Evolutionary conservation across 2,888 invertebrate genomes (phyloP), one percentile per base, ranked within the genome.

Genomic region (Pristionchus fissidentatus): DNA sequence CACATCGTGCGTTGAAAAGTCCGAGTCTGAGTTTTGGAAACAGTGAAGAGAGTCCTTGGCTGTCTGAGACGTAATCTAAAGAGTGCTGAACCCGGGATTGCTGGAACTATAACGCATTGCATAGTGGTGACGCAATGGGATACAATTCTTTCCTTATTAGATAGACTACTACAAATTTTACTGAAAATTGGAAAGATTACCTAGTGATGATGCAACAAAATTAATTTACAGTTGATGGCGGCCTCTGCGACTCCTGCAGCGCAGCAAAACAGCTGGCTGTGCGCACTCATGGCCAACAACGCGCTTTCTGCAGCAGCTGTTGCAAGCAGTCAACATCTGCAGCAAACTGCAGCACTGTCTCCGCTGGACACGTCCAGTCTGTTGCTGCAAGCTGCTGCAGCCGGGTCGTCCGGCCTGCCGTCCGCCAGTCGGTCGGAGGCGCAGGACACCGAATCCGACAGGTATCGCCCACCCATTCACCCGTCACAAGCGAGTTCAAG

Each of bases 391-490:
- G n/a, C n/a, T n/a, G 75, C 15, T n/a, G 75, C 75, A 5, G 46
- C 75, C 7, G 22, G 49, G 3, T 38, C 55, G n/a, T 79, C 79
- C 41, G 79, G 79, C 8, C 79, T 79, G 10, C 79, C 79, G 3
- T 79, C 79, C 10, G 49, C 41, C 5, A 29, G 29, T 38, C 55
- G 79, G 3, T 55, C 55, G 15, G 55, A 55, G 29, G 79, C 79
- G n/a, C 79, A 79, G 38, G 79, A 79, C 79, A 79, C 79, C 5
- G 79, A 79, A 29, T 38, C 38, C 38, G 79, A 79, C n/a, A 55
- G 79, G 15, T 55, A 32, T 15, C 79, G 49, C n/a, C n/a, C n/a
- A n/a, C 75, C 13, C 75, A 46, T 8, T 77, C 75, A 0, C 75
- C 75, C 73, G 10, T 73, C 73, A n/a, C 26, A 35, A 73, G n/a